These are phyloP conservation scores for Fragum sueziense DNA, from an alignment of 2,888 invertebrate species.

Conservation along the genomic window DNA sequence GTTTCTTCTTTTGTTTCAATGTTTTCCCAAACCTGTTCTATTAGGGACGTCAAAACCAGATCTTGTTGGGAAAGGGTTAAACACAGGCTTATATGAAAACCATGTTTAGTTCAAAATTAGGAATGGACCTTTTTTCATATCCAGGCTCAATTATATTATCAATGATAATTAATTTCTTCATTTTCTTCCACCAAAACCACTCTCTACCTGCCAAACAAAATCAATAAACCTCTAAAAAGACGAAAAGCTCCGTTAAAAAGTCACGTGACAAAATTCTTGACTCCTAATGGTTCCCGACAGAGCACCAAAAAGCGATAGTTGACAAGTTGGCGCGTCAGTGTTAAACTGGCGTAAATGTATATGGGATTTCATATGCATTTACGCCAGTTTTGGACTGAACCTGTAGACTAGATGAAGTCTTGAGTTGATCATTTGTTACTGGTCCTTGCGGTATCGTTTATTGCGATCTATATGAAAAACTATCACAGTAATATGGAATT, in stretches of 20 bases:
- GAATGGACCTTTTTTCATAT: no score
- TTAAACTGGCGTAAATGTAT: no score
- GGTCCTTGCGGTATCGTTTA: background rate
- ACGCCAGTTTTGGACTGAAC: no score
- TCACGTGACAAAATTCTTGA: slow-evolving; percentile 16
- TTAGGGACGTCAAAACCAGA: no score
- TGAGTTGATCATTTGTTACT: slow-evolving; percentile 7
- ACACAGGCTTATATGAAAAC: no score
- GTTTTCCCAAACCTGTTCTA: no score
- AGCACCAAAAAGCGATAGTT: slow-evolving; percentile 15
- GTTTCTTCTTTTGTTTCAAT: no score
- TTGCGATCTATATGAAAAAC: background rate
- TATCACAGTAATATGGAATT: background rate
- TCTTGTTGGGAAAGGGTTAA: no score
- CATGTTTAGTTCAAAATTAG: no score
- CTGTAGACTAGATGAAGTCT: slow-evolving; percentile 5
- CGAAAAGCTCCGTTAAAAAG: background rate
- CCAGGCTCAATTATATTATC: background rate
- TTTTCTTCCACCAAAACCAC: background rate
- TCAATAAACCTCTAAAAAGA: background rate
- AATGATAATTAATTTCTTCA: background rate
- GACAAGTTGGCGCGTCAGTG: background rate
- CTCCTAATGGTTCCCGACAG: slow-evolving; percentile 8
- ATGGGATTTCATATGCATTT: no score
- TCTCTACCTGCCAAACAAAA: background rate